Base-by-base conservation (phyloP, 2,888 invertebrate species). In the Seira sanloemensis region DNA sequence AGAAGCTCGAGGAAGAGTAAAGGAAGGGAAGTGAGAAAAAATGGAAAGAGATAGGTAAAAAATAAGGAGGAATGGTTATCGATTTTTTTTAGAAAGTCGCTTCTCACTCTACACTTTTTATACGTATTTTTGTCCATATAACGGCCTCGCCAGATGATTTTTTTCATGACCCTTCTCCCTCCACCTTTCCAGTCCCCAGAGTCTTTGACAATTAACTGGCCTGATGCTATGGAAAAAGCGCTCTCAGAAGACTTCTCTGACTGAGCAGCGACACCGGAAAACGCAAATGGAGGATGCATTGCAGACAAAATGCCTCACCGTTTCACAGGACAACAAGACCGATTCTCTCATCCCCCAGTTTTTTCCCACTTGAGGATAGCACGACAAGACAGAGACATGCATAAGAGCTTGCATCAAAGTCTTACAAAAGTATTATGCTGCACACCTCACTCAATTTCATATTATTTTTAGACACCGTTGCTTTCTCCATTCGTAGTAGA, bases 141-240 rank as follows among this genome's bases (percentile, higher is more conserved):
- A 72, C 24, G 69, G 21, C 5, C 46, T 62, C 46, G 25, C 66
- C 27, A 50, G 12, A 77, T 23, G n/a, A 21, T 26, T 69, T 46
- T 69, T 27, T 25, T 26, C 24, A 50, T 54, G 9, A 46, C 7
- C 21, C 50, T 67, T 75, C 12, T 58, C 27, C 18, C 66, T 58
- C 25, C 26, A 26, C 50, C 46, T 73, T 79, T 65, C 66, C 27
- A 71, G 69, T 82, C 73, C 67, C 83, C 21, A 18, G 83, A 83
- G 78, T 78, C 74, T 25, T 27, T 21, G 78, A 74, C 83, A 83
- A 83, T 83, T 83, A 83, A 83, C 78, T 83, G 78, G 74, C 78
- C 78, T 78, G 83, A 72, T 83, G 78, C 66, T 75, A 18, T 37
- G 77, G 62, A 76, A 72, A 71, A 73, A 71, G 73, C 26, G 72